A percentile compares a stretch with the other conserved stretches of the same genome.
Evolutionary conservation across 2,113 vertebrate species (phyloP).

Genomic region (Mixornis gularis): DNA sequence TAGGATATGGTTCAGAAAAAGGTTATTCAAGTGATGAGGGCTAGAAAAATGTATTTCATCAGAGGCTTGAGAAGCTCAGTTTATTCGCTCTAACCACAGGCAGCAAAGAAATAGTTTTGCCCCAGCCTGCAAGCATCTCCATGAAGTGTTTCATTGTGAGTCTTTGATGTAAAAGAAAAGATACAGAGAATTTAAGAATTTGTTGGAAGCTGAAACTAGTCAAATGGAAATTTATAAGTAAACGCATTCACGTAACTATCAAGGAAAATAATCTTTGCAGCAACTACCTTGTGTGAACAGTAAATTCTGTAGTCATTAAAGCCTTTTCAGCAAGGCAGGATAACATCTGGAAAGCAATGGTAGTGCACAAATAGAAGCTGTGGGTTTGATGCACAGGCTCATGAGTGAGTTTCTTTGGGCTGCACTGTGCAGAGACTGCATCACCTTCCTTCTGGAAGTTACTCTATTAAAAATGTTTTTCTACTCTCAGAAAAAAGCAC

Average conservation of each 20-base stretch:
- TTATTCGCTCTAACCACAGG: not conserved
- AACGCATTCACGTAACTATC: not conserved
- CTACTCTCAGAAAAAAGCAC: not conserved
- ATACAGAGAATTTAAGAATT: not conserved
- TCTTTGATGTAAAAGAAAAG: not conserved
- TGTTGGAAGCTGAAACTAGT: not conserved
- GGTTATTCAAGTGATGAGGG: not conserved
- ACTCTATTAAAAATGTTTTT: not conserved
- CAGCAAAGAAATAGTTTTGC: not conserved
- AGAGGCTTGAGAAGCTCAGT: not conserved
- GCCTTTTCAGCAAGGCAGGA: not conserved
- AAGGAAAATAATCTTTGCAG: not conserved
- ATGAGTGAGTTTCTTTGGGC: not conserved
- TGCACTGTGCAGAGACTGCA: not conserved
- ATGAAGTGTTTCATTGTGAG: not conserved
- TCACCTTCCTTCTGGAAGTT: not conserved
- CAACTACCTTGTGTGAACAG: not conserved
- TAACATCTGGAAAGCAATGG: not conserved
- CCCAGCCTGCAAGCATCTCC: not conserved
- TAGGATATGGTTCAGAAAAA: not conserved
- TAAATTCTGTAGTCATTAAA: not conserved
- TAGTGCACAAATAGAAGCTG: not conserved
- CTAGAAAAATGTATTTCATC: not conserved
- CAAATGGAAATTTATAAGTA: not conserved
- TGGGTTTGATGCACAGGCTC: not conserved